phyloP scores from a whole-genome alignment of 2,888 invertebrate genomes.

The Aplocera efformata region DNA sequence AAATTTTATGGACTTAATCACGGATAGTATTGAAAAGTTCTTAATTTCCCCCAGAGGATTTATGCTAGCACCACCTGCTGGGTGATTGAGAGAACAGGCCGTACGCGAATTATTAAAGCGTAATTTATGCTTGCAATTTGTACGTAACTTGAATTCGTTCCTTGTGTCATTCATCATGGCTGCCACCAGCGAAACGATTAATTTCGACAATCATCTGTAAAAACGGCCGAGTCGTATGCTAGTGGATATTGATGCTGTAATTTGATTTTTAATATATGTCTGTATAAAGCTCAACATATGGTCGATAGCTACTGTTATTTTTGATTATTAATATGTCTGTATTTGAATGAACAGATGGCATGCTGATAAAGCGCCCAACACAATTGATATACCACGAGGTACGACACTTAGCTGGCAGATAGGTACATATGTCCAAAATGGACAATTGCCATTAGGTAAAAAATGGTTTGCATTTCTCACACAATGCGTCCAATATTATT shows the following conservation, averaged over 20 bases:
- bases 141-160: slow-evolving; percentile 74
- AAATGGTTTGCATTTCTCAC: no score
- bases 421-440: no score
- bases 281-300: slow-evolving; percentile 9
- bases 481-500: no score
- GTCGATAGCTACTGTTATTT: no score
- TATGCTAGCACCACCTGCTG: slow-evolving; percentile 69
- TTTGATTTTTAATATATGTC: slow-evolving; percentile 6
- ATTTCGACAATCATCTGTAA: slow-evolving; percentile 66
- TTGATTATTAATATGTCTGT: slow-evolving; percentile 6
- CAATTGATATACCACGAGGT: no score
- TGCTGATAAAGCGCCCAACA: no score
- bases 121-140: slow-evolving; percentile 79
- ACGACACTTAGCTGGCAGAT: no score
- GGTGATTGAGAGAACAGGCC: slow-evolving; percentile 62
- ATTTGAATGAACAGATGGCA: slow-evolving; percentile 8
- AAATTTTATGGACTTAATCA: slow-evolving; percentile 10
- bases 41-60: slow-evolving; percentile 67
- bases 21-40: slow-evolving; percentile 28
- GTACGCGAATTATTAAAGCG: slow-evolving; percentile 75
- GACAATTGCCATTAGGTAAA: no score
- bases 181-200: slow-evolving; percentile 54
- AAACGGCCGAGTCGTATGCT: slow-evolving; percentile 45
- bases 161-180: slow-evolving; percentile 73
- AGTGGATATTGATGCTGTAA: slow-evolving; percentile 11